These are phyloP conservation scores for Ips nitidus DNA, from an alignment of 1,140 invertebrate genomes.

Conservation along the genomic window DNA sequence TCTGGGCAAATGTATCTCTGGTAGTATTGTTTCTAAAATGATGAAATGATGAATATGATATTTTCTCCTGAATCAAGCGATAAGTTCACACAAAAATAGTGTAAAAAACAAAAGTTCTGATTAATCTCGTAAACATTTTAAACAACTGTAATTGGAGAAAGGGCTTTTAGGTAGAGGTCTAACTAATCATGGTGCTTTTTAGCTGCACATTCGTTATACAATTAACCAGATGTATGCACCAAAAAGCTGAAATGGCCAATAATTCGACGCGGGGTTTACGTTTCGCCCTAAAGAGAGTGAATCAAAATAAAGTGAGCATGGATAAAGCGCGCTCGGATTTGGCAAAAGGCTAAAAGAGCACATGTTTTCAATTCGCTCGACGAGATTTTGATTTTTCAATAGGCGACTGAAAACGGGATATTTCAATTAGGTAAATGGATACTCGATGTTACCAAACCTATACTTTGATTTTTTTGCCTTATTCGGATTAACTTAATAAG, in stretches of 20 bases:
- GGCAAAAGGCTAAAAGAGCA: conserved; percentile 41
- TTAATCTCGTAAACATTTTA: no score
- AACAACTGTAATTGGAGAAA: no score
- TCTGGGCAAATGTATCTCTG: no score
- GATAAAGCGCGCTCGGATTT: conserved; percentile 16
- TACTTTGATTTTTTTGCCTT: no score
- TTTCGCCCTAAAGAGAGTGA: conserved; percentile 18
- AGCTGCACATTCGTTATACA: conserved; percentile 15
- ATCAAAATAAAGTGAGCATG: conserved; percentile 35
- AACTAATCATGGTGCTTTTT: no score
- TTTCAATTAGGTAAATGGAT: conserved; percentile 52
- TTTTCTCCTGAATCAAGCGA: no score
- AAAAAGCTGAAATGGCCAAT: conserved; percentile 27
- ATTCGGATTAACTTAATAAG: no score
- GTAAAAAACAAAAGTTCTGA: no score
- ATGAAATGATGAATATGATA: no score
- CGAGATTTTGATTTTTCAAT: conserved; percentile 48
- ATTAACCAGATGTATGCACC: conserved; percentile 26
- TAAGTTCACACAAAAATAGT: no score
- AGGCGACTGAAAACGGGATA: conserved; percentile 45
- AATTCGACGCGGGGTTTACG: conserved; percentile 21
- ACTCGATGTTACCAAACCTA: conserved; percentile 41
- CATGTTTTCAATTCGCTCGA: conserved; percentile 45
- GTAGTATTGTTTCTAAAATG: no score
- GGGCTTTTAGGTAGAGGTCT: no score